Conservation (phyloP, 2,888 invertebrate genomes). For the Theodoxus fluviatilis region DNA sequence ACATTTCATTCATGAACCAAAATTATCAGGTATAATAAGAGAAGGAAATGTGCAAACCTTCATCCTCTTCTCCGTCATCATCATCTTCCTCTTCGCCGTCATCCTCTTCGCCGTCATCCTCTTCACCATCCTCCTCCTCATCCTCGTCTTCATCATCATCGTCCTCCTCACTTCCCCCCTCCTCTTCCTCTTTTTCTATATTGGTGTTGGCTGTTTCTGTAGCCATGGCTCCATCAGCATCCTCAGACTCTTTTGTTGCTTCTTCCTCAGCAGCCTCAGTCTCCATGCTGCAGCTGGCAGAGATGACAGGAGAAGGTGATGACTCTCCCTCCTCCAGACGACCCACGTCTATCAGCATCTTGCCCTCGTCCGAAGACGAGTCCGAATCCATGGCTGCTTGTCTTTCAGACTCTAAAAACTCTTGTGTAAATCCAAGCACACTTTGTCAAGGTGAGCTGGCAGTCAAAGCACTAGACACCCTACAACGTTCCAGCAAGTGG, state of each 20-base stretch:
- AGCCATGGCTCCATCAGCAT: constrained; percentile 26
- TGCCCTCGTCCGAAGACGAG: constrained; percentile 21
- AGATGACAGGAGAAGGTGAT: too few relatives aligned
- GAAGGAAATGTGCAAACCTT: too few relatives aligned
- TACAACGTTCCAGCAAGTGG: too few relatives aligned
- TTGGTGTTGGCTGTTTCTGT: too few relatives aligned
- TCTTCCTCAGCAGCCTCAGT: constrained; percentile 37
- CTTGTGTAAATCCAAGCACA: too few relatives aligned
- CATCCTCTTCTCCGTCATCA: constrained; percentile 27
- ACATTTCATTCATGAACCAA: too few relatives aligned
- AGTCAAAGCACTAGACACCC: too few relatives aligned
- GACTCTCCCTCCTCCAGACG: too few relatives aligned
- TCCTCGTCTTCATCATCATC: constrained; percentile 27
- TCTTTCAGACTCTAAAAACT: too few relatives aligned
- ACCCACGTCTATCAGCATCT: constrained; percentile 22
- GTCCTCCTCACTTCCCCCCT: constrained; percentile 28
- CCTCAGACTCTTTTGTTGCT: constrained; percentile 24
- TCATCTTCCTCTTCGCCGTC: constrained; percentile 23
- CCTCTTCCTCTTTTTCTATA: constrained; percentile 31
- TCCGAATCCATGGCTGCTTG: too few relatives aligned
- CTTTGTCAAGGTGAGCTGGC: too few relatives aligned
- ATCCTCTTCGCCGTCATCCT: constrained; percentile 22
- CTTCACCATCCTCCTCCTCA: constrained; percentile 21
- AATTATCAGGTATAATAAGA: too few relatives aligned
- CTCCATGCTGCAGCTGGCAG: constrained; percentile 15